phyloP scores from a whole-genome alignment of 2,797 vertebrate genomes.

The Manis javanica region DNA sequence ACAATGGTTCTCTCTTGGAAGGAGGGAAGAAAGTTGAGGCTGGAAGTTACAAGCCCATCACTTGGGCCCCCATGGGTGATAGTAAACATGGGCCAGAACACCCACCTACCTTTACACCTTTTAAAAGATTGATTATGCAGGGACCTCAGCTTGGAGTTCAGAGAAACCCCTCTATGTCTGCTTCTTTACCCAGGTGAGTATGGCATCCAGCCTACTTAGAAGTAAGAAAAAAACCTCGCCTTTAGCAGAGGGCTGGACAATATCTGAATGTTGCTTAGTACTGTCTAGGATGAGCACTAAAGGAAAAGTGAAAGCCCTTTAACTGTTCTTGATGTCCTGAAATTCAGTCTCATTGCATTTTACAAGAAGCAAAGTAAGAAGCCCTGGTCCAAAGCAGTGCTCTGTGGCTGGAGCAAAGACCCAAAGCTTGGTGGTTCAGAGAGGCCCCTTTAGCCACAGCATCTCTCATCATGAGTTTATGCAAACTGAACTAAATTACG shows the following conservation, averaged over 20 bases:
- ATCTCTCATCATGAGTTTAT: neutral
- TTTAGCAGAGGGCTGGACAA: neutral
- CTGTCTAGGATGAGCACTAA: neutral
- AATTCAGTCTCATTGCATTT: slow-evolving; percentile 9
- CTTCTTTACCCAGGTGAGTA: neutral
- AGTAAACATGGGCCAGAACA: neutral
- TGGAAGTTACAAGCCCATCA: neutral
- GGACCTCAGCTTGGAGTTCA: neutral
- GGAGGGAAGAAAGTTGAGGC: neutral
- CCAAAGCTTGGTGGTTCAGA: neutral
- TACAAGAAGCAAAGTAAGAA: slow-evolving; percentile 17
- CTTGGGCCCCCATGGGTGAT: neutral
- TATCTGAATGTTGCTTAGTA: neutral
- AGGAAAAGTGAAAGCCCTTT: neutral
- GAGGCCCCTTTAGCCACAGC: neutral
- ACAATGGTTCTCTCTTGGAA: neutral
- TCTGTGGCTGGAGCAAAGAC: neutral
- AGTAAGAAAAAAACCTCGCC: neutral
- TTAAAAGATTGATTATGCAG: neutral
- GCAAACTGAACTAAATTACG: neutral
- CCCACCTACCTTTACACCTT: neutral
- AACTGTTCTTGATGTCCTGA: neutral
- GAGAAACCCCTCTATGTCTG: neutral
- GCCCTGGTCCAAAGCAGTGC: neutral
- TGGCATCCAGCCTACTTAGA: neutral